Evolutionary conservation across 1,140 invertebrate species (phyloP).

Genomic region (Zaprionus tsacasi): DNA sequence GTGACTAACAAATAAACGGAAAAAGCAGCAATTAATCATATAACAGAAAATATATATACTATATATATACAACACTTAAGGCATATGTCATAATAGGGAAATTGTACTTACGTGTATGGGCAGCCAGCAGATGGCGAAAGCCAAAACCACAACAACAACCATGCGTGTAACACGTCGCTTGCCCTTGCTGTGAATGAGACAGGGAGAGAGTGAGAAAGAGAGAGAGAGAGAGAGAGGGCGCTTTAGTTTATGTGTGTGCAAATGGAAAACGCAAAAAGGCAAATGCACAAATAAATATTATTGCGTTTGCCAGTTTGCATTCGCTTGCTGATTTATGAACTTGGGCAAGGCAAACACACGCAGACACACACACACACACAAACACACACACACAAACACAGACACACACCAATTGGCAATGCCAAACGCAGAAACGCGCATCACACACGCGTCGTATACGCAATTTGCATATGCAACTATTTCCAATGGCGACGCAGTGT

Average conservation of each 20-base stretch:
- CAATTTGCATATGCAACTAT: conserved; percentile 42
- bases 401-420: conserved; percentile 20
- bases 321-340: conserved; percentile 57
- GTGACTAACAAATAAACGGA: background rate
- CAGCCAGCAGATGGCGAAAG: conserved; percentile 98
- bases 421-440: conserved; percentile 26
- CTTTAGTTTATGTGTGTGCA: background rate
- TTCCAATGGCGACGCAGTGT: no score
- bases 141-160: conserved; percentile 96
- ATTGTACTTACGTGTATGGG: conserved; percentile 92
- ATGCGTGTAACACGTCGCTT: conserved; percentile 96
- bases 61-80: background rate
- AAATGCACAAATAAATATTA: conserved; percentile 23
- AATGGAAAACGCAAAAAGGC: conserved; percentile 4
- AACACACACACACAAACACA: no score
- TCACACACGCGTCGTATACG: conserved; percentile 42
- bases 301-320: conserved; percentile 24
- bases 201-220: conserved; percentile 3
- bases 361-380: no score
- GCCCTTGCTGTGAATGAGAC: conserved; percentile 87
- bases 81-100: background rate
- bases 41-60: background rate
- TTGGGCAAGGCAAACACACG: conserved; percentile 16
- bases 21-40: background rate
- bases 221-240: background rate